These are phyloP conservation scores for Oreochromis niloticus DNA, from an alignment of 2,113 vertebrate species.

Conservation along the genomic window DNA sequence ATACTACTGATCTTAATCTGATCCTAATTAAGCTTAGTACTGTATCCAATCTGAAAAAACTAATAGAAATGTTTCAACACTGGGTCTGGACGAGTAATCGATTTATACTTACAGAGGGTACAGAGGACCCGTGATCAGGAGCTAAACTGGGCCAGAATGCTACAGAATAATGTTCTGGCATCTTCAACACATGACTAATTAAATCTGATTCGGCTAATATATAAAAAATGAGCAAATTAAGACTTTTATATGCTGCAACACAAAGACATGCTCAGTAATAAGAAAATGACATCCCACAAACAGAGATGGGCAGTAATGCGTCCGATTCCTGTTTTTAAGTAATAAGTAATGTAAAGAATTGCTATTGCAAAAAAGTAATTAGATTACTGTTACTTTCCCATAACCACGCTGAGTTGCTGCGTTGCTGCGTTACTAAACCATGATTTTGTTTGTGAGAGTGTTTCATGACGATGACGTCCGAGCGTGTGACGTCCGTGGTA, in stretches of 20 bases:
- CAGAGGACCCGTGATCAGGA: not conserved
- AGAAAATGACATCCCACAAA: not conserved
- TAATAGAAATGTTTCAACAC: not conserved
- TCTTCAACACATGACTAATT: not conserved
- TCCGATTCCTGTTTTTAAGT: not conserved
- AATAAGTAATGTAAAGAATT: not conserved
- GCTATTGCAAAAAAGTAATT: not conserved
- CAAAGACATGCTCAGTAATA: not conserved
- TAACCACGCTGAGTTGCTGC: not conserved
- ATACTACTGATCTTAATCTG: not conserved
- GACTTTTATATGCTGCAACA: not conserved
- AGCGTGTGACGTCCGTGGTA: too few species aligned
- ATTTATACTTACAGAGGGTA: not conserved
- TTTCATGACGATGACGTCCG: too few species aligned
- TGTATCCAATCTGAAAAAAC: not conserved
- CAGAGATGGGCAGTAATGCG: not conserved
- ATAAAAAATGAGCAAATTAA: not conserved
- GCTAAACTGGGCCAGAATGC: not conserved
- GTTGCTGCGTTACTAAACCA: not conserved
- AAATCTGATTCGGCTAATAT: not conserved
- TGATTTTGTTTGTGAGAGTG: not conserved
- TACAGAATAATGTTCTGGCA: not conserved
- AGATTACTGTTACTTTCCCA: not conserved
- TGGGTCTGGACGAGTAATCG: not conserved
- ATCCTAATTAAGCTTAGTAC: not conserved